These are phyloP conservation scores for Willisornis vidua DNA, from an alignment of 2,113 vertebrate genomes.

Conservation along the genomic window DNA sequence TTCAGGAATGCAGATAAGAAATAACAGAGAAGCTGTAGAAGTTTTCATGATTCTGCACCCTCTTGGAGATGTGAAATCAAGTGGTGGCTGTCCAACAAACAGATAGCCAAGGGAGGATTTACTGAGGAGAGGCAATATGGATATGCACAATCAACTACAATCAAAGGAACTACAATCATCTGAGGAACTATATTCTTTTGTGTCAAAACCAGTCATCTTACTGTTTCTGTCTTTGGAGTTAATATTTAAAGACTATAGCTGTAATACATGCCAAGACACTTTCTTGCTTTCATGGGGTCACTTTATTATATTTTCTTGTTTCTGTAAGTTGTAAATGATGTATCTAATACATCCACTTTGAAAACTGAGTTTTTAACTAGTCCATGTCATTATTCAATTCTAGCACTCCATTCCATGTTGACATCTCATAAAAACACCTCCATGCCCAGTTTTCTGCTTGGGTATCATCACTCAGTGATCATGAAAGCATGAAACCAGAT, in stretches of 20 bases:
- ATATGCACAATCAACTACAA: not conserved
- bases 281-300: not conserved
- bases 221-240: not conserved
- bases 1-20: not conserved
- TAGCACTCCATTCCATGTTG: not conserved
- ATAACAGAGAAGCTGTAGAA: not conserved
- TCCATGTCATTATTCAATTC: not conserved
- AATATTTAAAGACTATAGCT: not conserved
- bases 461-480: slow-evolving; percentile 55
- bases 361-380: not conserved
- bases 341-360: not conserved
- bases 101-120: not conserved
- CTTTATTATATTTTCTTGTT: not conserved
- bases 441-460: slow-evolving; percentile 51
- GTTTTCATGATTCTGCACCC: not conserved
- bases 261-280: not conserved
- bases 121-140: not conserved
- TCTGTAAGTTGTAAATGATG: not conserved
- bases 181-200: not conserved
- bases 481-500: slow-evolving; percentile 59
- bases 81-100: not conserved
- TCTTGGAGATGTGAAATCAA: not conserved
- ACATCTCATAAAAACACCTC: slow-evolving; percentile 26
- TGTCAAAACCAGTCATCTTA: not conserved
- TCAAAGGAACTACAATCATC: not conserved